Percentiles rank a stretch among this genome's conserved stretches.
Conservation (phyloP, 92 coral and sea anemone genomes). For the Epizoanthus ramosus region DNA sequence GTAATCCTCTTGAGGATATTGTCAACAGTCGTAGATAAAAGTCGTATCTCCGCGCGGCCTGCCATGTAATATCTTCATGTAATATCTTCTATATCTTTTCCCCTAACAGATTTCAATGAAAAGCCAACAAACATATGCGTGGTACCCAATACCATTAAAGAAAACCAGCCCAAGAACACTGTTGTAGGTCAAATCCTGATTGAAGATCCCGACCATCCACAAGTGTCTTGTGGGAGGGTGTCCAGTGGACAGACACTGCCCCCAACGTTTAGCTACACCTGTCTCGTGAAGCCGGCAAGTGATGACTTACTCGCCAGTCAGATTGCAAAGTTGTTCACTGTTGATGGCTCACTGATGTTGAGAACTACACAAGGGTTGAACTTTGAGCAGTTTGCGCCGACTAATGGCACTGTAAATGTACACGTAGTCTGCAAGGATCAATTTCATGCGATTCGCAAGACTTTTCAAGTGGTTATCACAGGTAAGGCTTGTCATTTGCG, state of each 20-base stretch:
- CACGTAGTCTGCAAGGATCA: slow-evolving; percentile 17
- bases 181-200: slow-evolving; percentile 25
- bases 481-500: background rate
- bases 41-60: too few species aligned
- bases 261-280: slow-evolving; percentile 7
- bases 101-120: slow-evolving; percentile 24
- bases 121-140: slow-evolving; percentile 37
- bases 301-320: background rate
- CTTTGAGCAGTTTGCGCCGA: slow-evolving; percentile 24
- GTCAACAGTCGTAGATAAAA: too few species aligned
- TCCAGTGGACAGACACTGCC: slow-evolving; percentile 26
- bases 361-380: slow-evolving; percentile 15
- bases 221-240: background rate
- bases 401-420: slow-evolving; percentile 13
- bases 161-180: slow-evolving; percentile 29
- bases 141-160: slow-evolving; percentile 14
- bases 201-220: slow-evolving; percentile 37
- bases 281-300: background rate
- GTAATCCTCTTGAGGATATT: too few species aligned
- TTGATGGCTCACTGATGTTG: slow-evolving; percentile 12
- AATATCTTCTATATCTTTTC: background rate
- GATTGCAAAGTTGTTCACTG: slow-evolving; percentile 7
- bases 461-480: slow-evolving; percentile 27
- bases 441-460: slow-evolving; percentile 3
- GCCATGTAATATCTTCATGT: too few species aligned